These are phyloP conservation scores for Nebria ingens DNA, from an alignment of 1,140 invertebrate species.

Conservation along the genomic window DNA sequence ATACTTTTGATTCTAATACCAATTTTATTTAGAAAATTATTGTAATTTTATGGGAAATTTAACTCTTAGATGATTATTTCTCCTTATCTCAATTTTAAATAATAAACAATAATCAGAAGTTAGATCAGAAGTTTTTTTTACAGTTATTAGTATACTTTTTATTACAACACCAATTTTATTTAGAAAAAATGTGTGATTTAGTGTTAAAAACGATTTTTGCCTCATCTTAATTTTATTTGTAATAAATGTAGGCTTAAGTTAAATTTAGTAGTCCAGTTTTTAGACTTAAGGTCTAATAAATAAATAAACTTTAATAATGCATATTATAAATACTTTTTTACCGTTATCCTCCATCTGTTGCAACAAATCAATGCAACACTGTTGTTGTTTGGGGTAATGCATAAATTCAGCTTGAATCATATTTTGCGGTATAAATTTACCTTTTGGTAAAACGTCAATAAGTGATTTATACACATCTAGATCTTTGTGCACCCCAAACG, in stretches of 20 bases:
- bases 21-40: too few relatives aligned
- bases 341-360: conserved; percentile 86
- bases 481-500: conserved; percentile 84
- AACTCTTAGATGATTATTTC: too few relatives aligned
- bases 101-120: too few relatives aligned
- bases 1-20: too few relatives aligned
- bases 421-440: conserved; percentile 72
- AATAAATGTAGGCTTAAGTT: neutral
- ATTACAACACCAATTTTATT: too few relatives aligned
- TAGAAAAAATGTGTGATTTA: too few relatives aligned
- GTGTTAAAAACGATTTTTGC: too few relatives aligned
- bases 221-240: too few relatives aligned
- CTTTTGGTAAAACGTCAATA: conserved; percentile 87
- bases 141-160: too few relatives aligned
- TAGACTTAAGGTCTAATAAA: neutral
- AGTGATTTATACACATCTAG: conserved; percentile 84
- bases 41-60: too few relatives aligned
- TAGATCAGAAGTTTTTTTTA: too few relatives aligned
- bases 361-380: conserved; percentile 76
- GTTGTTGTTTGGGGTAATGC: conserved; percentile 92
- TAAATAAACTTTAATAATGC: neutral
- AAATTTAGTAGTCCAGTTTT: neutral
- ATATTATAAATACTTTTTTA: conserved; percentile 30
- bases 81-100: too few relatives aligned
- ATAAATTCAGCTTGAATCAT: conserved; percentile 75